phyloP scores from a whole-genome alignment of 1,140 invertebrate genomes.

The Gonioctena quinquepunctata region DNA sequence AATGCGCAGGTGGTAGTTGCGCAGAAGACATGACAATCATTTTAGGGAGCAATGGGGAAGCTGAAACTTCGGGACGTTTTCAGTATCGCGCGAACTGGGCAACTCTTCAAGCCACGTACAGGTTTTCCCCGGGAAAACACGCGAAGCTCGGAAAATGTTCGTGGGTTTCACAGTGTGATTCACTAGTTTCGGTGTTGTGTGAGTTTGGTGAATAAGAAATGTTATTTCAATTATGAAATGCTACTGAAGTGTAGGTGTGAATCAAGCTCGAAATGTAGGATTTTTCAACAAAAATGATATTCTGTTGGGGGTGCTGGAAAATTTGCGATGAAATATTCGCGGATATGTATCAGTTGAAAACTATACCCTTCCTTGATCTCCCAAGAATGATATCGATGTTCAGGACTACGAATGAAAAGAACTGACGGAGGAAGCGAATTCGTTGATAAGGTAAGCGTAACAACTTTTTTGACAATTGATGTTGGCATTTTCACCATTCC shows the following conservation, averaged over 20 bases:
- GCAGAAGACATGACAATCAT: background rate
- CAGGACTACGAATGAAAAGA: background rate
- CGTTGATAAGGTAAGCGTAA: background rate
- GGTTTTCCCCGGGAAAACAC: background rate
- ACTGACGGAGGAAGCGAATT: background rate
- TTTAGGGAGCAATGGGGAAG: background rate
- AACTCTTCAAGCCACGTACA: background rate
- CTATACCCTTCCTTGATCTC: background rate
- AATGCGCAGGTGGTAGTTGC: background rate
- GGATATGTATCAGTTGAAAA: background rate
- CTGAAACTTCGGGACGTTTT: background rate
- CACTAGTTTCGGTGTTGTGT: background rate
- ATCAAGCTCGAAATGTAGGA: background rate
- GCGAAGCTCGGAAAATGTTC: background rate
- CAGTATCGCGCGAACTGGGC: background rate
- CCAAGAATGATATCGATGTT: background rate
- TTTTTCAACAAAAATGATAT: background rate
- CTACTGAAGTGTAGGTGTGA: background rate
- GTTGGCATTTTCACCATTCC: too few relatives aligned
- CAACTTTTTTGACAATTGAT: too few relatives aligned
- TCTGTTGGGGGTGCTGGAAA: background rate
- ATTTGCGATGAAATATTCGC: background rate
- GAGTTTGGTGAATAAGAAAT: background rate
- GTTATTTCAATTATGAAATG: background rate
- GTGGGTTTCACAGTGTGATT: background rate